Base-by-base conservation (phyloP, 2,888 invertebrate species). In the Allacma fusca region DNA sequence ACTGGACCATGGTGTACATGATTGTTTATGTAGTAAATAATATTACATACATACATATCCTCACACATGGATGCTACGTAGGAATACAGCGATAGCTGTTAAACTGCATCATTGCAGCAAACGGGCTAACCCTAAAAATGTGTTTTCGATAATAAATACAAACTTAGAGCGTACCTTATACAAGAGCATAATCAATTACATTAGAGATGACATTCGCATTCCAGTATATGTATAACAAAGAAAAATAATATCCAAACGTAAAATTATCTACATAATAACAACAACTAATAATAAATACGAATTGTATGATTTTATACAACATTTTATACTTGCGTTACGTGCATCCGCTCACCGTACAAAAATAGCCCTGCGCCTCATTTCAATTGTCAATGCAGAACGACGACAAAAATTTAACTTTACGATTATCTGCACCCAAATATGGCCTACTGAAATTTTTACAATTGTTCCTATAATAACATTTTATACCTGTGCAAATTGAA, bases 311-410 rank as follows among this genome's bases (percentile, higher is more conserved):
- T 16, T 50, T 50, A 50, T 50, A 50, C 5, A 40, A 40, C 40
- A 16, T 50, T 34, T 50, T 50, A 50, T 50, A 50, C 2, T 50
- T 50, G 50, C 50, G 50, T 50, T 50, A 50, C 16, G 50, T 50
- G 50, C 50, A 50, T 9, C 50, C 50, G 5, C 50, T 50, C 50
- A 50, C 19, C 50, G 50, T 50, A 50, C n/a, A 50, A 50, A 50
- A 50, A 50, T 50, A 50, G 50, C 50, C 50, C 50, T 50, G 50
- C 50, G 50, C n/a, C 50, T 50, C 50, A 50, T 12, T 50, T 50
- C 16, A 50, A 50, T 50, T 50, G 50, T 50, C 50, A 50, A 50
- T 50, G 50, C 50, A 16, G 50, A 50, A 9, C 9, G 9, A 34
- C 9, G 34, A 34, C 34, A 50, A 50, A 50, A 50, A 16, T 50